phyloP scores from a whole-genome alignment of 1,140 invertebrate species.

The Bradysia coprophila region DNA sequence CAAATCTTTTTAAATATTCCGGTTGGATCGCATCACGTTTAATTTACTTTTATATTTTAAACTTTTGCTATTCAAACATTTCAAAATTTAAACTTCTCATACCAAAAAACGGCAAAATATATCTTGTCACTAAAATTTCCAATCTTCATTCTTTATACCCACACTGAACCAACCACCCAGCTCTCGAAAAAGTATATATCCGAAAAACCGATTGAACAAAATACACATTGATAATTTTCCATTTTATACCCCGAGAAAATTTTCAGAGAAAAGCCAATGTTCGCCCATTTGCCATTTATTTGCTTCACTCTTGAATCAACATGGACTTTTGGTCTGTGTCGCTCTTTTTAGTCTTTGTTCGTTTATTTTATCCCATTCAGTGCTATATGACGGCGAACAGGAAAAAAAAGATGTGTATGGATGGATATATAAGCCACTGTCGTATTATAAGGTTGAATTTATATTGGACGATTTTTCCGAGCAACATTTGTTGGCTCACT shows the following conservation, averaged over 20 bases:
- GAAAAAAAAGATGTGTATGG: no score
- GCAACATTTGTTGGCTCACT: no score
- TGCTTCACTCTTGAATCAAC: background rate
- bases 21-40: background rate
- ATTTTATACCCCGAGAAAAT: background rate
- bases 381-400: no score
- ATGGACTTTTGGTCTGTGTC: background rate
- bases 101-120: no score
- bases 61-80: background rate
- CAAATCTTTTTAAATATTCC: background rate
- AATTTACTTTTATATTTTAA: background rate
- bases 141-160: background rate
- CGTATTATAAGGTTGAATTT: no score
- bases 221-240: background rate
- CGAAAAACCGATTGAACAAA: background rate
- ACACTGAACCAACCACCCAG: no score
- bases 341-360: background rate
- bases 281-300: background rate
- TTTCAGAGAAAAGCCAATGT: background rate
- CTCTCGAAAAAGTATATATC: no score
- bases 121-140: no score
- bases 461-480: no score
- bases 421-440: no score
- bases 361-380: background rate
- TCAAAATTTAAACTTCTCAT: background rate